These are phyloP conservation scores for Glyphotaelius pellucidus DNA, from an alignment of 2,888 invertebrate genomes.

Conservation along the genomic window DNA sequence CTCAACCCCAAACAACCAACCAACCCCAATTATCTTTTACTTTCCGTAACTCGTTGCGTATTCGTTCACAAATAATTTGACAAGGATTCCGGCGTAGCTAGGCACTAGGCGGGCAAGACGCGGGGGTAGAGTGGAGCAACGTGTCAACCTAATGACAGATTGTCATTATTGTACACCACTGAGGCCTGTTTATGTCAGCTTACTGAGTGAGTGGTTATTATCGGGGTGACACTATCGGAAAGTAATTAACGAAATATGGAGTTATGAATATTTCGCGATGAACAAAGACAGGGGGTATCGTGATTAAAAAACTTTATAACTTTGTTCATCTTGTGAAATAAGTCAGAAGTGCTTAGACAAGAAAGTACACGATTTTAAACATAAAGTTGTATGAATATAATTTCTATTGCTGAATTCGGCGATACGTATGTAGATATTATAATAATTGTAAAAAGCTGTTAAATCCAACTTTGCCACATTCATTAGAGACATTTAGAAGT, in stretches of 20 bases:
- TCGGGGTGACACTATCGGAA: not conserved
- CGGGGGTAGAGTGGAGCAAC: not conserved
- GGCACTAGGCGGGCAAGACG: not conserved
- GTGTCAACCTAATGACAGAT: not conserved
- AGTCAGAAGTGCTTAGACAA: not conserved
- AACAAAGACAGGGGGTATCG: not conserved
- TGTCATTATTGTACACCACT: not conserved
- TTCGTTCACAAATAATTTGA: not conserved
- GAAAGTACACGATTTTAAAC: not conserved
- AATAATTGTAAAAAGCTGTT: too few species aligned
- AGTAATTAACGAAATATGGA: conserved; percentile 13
- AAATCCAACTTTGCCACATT: too few species aligned
- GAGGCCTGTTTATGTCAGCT: not conserved
- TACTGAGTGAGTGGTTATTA: not conserved
- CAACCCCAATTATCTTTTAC: not conserved
- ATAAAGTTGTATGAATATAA: too few species aligned
- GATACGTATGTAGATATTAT: too few species aligned
- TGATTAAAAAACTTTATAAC: not conserved
- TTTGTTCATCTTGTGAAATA: not conserved
- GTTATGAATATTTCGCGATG: not conserved
- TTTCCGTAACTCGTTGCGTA: not conserved
- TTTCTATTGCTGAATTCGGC: too few species aligned
- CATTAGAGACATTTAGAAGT: too few species aligned
- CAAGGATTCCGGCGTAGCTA: not conserved
- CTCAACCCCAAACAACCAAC: not conserved